Conservation (phyloP, 2,888 invertebrate genomes). For the Oscheius sp. region DNA sequence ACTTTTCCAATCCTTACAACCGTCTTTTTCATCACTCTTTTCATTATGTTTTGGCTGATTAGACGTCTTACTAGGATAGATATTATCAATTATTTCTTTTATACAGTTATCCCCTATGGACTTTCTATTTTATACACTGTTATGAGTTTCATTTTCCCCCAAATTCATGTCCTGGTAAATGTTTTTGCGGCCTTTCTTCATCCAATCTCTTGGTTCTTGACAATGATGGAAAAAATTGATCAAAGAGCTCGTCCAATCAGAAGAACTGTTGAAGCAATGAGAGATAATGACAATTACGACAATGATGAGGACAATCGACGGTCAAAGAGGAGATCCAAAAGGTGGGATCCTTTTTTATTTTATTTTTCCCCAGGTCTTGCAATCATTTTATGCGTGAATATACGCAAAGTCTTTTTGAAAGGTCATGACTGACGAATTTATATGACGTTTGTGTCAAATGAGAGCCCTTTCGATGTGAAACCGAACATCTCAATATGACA, state of each 20-base stretch:
- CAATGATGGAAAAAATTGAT: conserved; percentile 43
- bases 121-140: conserved; percentile 42
- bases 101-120: conserved; percentile 45
- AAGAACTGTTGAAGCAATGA: conserved; percentile 42
- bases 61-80: not conserved
- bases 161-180: conserved; percentile 33
- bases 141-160: conserved; percentile 41
- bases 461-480: no score
- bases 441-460: no score
- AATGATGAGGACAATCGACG: not conserved
- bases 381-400: not conserved
- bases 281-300: no score
- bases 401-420: no score
- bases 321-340: not conserved
- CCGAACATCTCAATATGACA: no score
- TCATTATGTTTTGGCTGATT: not conserved
- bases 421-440: no score
- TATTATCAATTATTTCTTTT: conserved; percentile 40
- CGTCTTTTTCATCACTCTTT: not conserved
- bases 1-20: conserved; percentile 6
- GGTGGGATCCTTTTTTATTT: not conserved
- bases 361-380: not conserved
- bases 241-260: conserved; percentile 44
- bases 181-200: conserved; percentile 35
- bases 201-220: conserved; percentile 43